Base-by-base conservation (phyloP, 2,888 invertebrate genomes). In the Bembecia ichneumoniformis region DNA sequence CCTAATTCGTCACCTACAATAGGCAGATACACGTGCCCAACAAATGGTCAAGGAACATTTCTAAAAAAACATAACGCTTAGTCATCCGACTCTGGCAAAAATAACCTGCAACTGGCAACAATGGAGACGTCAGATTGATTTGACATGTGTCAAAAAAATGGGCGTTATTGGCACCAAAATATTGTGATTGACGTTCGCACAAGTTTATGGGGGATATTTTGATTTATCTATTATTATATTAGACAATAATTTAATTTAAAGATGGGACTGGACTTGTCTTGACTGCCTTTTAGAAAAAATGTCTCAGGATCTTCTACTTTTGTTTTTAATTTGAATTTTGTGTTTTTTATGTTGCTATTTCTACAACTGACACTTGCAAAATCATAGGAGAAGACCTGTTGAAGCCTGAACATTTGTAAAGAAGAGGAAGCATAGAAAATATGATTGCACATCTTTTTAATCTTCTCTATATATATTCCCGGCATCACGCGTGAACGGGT, bases 61-160 rank as follows among this genome's bases (percentile, higher is more conserved):
- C 28, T 28, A 47, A 58, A 43, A 44, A 54, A 54, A 54, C 57
- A 59, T 57, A 58, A 48, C 43, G 58, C 61, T 53, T 63, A 59
- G 64, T 66, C 58, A 62, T 52, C 51, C 51, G 48, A 47, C 57
- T 40, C 11, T 15, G 44, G 10, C 44, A 11, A 57, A 63, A 66
- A 70, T 28, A 66, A 71, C 58, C 62, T 55, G 62, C 64, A 60
- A 71, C 58, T 62, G 55, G 62, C 64, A 60, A 64, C 60, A 66
- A 77, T 75, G 63, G 56, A 82, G 76, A 63, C 74, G 78, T 83
- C 80, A 75, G 62, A 63, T 67, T 80, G 72, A 74, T 81, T 76
- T 82, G 84, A 82, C 83, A 82, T 77, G 77, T 82, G 83, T 81
- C 81, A 78, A 66, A 28, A 28, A 28, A 68, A 66, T 67, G 67